These are phyloP conservation scores for Bombus picipes DNA, from an alignment of 1,140 invertebrate species.

Conservation along the genomic window DNA sequence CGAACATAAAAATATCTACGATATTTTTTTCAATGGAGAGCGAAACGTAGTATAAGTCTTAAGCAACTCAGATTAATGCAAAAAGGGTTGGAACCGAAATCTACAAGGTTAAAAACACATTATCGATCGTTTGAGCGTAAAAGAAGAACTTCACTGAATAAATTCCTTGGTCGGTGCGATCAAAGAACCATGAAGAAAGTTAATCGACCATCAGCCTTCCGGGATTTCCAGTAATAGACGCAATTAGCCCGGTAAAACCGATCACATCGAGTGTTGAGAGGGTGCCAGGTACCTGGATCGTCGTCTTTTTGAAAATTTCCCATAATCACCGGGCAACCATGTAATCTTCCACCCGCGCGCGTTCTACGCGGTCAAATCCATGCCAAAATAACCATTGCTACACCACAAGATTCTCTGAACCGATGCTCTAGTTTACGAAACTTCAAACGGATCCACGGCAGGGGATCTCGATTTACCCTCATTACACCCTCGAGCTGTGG, in stretches of 20 bases:
- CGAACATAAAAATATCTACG: too few species aligned
- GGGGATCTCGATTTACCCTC: slow-evolving; percentile 21
- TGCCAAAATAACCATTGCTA: background rate
- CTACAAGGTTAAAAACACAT: background rate
- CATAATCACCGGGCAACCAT: slow-evolving; percentile 65
- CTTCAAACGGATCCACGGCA: background rate
- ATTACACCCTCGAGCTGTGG: slow-evolving; percentile 8
- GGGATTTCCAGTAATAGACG: slow-evolving; percentile 52
- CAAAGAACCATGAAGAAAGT: slow-evolving; percentile 15
- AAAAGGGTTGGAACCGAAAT: background rate
- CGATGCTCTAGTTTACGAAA: slow-evolving; percentile 33
- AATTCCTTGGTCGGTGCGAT: slow-evolving; percentile 26
- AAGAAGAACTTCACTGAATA: background rate
- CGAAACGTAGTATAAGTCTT: too few species aligned
- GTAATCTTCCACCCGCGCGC: slow-evolving; percentile 68
- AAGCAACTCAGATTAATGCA: too few species aligned
- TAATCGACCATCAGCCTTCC: slow-evolving; percentile 43
- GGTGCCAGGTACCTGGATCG: slow-evolving; percentile 5
- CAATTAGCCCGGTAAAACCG: slow-evolving; percentile 48
- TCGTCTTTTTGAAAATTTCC: slow-evolving; percentile 64
- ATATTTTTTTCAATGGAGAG: too few species aligned
- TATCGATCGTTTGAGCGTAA: background rate
- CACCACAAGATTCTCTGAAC: slow-evolving; percentile 44
- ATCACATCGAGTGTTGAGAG: slow-evolving; percentile 32
- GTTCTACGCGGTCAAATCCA: slow-evolving; percentile 38